Base-by-base conservation (phyloP, 1,140 invertebrate genomes). In the Sitophilus oryzae region DNA sequence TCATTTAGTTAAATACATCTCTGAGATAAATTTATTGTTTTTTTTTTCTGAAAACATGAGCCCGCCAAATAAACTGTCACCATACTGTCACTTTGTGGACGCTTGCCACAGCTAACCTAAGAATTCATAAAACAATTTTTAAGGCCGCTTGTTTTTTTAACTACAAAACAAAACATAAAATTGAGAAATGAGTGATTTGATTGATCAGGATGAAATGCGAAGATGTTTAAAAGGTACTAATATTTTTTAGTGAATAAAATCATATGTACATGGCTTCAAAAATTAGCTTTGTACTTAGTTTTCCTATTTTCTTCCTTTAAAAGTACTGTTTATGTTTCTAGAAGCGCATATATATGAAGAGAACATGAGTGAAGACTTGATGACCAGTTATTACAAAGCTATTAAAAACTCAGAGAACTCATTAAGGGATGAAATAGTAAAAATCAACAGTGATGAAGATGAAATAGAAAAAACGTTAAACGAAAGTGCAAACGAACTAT, bases 401-500 rank as follows among this genome's bases (percentile, higher is more conserved):
- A 47, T 54, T 6, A 54, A 54, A 18, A 42, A 47, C 20, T 54
- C 52, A 0, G 44, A 47, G 15, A 54, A 18, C 2, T 47, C 44
- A 2, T 14, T 47, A 3, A 5, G 30, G 0, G 43, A 46, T n/a
- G 51, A 53, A 25, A 20, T 16, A 1, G 18, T 22, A 4, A 38
- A 2, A 18, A 6, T 20, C 2, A n/a, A 15, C 23, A 10, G 11
- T 4, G 11, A n/a, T 44, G 9, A 14, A 4, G 2, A 20, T 6
- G 14, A 43, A 4, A 15, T 14, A 3, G 54, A 43, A 34, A 46
- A 55, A 50, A 50, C 44, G 21, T 16, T 56, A 3, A 50, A 56
- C 37, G 54, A 56, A 1, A 56, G 54, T 44, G 54, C 48, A 6
- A 56, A 44, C 37, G 54, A 56, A 20, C 54, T 56, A 5, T 18